Conservation (phyloP, 2,888 invertebrate genomes). For the Rugalucina vietnamica region DNA sequence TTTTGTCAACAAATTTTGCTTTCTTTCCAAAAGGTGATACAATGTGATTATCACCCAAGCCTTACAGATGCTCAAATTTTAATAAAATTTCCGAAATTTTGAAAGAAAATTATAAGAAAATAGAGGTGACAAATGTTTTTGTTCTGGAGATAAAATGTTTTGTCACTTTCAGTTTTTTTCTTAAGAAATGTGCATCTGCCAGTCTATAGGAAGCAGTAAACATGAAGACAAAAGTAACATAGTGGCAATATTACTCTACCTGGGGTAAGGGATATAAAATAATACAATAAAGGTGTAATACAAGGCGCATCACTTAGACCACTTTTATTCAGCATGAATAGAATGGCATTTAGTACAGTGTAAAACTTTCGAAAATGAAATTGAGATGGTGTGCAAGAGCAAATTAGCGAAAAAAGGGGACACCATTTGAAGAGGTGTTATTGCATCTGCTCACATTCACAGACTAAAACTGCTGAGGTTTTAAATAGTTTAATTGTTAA, state of each 20-base stretch:
- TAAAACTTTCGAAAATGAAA: conserved; percentile 12
- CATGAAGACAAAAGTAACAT: conserved; percentile 10
- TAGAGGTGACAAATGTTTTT: background rate
- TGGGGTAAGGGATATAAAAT: conserved; percentile 1
- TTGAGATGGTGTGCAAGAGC: conserved; percentile 13
- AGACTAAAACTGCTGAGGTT: conserved; percentile 24
- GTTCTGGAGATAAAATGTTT: background rate
- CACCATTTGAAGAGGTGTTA: conserved; percentile 45
- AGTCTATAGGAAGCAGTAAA: background rate
- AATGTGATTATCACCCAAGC: background rate
- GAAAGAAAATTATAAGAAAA: background rate
- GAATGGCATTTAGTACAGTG: conserved; percentile 32
- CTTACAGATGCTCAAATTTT: background rate
- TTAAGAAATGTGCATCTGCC: conserved; percentile 3
- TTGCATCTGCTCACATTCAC: conserved; percentile 41
- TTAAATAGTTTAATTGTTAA: conserved; percentile 33
- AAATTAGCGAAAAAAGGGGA: conserved; percentile 3
- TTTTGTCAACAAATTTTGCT: conserved; percentile 1
- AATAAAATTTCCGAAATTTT: background rate
- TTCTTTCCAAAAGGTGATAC: background rate
- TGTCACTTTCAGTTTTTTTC: background rate
- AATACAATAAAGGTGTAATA: conserved; percentile 29
- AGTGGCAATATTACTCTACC: background rate
- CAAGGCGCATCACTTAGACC: conserved; percentile 4
- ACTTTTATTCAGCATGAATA: conserved; percentile 29